These are phyloP conservation scores for Muricea muricata DNA, from an alignment of 92 coral and sea anemone genomes.

Conservation along the genomic window DNA sequence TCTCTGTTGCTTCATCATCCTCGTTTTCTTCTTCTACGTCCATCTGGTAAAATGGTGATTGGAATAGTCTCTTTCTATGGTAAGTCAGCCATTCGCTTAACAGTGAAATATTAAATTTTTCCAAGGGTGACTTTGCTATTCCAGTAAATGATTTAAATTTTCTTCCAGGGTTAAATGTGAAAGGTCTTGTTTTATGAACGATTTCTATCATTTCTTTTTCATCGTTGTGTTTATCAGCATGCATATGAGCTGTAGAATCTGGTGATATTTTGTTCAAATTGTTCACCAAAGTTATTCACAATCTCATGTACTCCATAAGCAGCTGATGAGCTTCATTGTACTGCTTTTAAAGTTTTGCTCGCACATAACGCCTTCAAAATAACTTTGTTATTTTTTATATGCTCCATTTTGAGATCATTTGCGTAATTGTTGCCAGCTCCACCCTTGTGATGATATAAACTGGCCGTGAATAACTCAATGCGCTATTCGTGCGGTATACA, in stretches of 20 bases:
- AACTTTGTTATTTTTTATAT: conserved; percentile 28
- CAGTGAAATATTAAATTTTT: conserved; percentile 51
- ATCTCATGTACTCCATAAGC: conserved; percentile 33
- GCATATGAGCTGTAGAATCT: conserved; percentile 37
- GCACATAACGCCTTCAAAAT: conserved; percentile 53
- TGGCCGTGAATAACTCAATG: neutral
- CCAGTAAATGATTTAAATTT: conserved; percentile 48
- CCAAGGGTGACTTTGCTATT: conserved; percentile 57
- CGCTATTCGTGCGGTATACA: neutral
- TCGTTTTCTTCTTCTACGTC: conserved; percentile 32
- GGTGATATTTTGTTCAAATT: neutral
- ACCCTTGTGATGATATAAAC: neutral
- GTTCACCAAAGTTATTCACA: conserved; percentile 30
- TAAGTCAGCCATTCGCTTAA: conserved; percentile 55
- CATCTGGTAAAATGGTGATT: neutral
- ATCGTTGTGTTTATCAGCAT: conserved; percentile 48
- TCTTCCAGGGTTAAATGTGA: conserved; percentile 40
- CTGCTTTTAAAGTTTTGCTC: conserved; percentile 60
- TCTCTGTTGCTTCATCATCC: conserved; percentile 11
- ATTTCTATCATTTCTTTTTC: conserved; percentile 62
- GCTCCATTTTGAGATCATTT: conserved; percentile 50
- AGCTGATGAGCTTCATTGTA: conserved; percentile 41
- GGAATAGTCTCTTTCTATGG: conserved; percentile 31
- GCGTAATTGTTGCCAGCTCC: conserved; percentile 41
- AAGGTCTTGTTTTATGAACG: conserved; percentile 31